A percentile compares a stretch with the other conserved stretches of the same genome.
Conservation (phyloP, 2,888 invertebrate species). For the Ypsolopha sequella region DNA sequence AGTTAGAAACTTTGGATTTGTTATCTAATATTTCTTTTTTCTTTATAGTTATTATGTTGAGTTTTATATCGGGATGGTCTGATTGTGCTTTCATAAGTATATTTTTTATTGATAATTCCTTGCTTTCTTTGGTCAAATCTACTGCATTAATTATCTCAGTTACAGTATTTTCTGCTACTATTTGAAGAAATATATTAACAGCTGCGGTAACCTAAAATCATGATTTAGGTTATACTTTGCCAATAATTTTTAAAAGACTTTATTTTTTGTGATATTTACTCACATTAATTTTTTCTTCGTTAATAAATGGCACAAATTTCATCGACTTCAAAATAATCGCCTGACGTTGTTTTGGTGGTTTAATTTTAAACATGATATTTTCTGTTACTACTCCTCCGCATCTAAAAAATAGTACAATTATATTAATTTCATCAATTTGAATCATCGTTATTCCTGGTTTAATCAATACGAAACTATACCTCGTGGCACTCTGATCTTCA, state of each 20-base stretch:
- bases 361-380: slow-evolving; percentile 11
- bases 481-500: not conserved
- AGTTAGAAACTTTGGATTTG: not conserved
- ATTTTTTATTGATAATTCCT: slow-evolving; percentile 3
- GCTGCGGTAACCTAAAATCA: slow-evolving; percentile 12
- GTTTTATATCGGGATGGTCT: slow-evolving; percentile 1
- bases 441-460: not conserved
- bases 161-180: slow-evolving; percentile 14
- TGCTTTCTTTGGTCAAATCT: slow-evolving; percentile 9
- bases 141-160: slow-evolving; percentile 10
- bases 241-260: not conserved
- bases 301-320: slow-evolving; percentile 15
- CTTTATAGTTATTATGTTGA: not conserved
- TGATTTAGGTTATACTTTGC: not conserved
- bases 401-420: slow-evolving; percentile 9
- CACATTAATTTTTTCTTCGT: slow-evolving; percentile 12
- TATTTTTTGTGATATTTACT: slow-evolving; percentile 2
- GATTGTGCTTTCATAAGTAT: slow-evolving; percentile 1
- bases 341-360: slow-evolving; percentile 5
- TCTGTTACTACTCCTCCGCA: slow-evolving; percentile 17
- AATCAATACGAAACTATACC: not conserved
- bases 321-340: slow-evolving; percentile 8
- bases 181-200: slow-evolving; percentile 13
- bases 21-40: not conserved
- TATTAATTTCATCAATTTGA: not conserved